Percentiles rank a stretch among this genome's conserved stretches.
Evolutionary conservation across 2,888 invertebrate genomes (phyloP).

Genomic region (Craniophora ligustri): DNA sequence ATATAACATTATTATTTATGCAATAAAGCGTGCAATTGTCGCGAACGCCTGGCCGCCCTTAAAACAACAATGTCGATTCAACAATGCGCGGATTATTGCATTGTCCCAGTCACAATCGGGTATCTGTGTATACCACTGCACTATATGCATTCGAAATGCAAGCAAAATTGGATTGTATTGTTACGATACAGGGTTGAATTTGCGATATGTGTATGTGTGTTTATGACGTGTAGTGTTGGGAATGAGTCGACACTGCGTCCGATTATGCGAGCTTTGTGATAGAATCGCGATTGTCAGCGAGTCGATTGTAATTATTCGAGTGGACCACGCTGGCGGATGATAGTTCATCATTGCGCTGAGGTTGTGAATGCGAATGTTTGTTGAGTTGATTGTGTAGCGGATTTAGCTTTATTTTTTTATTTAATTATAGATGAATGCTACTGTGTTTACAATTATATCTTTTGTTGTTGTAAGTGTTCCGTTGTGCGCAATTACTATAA

Average conservation of each 20-base stretch:
- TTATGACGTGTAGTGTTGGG: conserved; percentile 69
- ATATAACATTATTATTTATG: conserved; percentile 88
- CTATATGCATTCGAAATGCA: conserved; percentile 59
- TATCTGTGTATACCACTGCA: conserved; percentile 71
- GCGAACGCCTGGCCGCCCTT: conserved; percentile 83
- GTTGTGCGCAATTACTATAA: too few species aligned
- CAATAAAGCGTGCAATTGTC: conserved; percentile 88
- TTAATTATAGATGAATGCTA: conserved; percentile 32
- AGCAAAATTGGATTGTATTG: conserved; percentile 29
- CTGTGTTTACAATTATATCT: conserved; percentile 16
- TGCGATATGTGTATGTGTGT: conserved; percentile 43
- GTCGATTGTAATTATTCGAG: conserved; percentile 86
- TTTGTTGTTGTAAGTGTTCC: background rate
- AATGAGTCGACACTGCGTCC: conserved; percentile 77
- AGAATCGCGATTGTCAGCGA: conserved; percentile 88
- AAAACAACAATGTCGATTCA: conserved; percentile 88
- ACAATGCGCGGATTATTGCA: conserved; percentile 89
- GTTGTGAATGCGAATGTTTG: conserved; percentile 77
- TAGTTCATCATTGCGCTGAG: conserved; percentile 67
- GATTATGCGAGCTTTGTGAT: conserved; percentile 87
- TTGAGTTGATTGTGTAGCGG: conserved; percentile 56
- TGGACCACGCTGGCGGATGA: conserved; percentile 69
- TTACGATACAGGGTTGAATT: conserved; percentile 48
- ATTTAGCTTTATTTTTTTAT: conserved; percentile 50
- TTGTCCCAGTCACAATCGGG: conserved; percentile 86